phyloP scores from a whole-genome alignment of 2,113 vertebrate genomes.

The Prunella himalayana region DNA sequence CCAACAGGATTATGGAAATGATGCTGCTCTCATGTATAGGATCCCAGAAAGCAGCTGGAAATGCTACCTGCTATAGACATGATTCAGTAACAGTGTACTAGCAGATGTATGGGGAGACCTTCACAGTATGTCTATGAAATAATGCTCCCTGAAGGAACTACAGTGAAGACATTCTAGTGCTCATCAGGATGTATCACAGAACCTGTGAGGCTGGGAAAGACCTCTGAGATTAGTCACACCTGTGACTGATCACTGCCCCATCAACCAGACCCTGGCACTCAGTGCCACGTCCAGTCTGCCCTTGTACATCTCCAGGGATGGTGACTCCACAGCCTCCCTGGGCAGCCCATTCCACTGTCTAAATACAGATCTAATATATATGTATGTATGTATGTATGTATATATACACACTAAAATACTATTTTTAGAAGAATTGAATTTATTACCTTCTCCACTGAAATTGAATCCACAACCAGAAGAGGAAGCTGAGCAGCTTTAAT shows the following conservation, averaged over 20 bases:
- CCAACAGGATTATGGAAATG: neutral
- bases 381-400: neutral
- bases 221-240: neutral
- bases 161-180: neutral
- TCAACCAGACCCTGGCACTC: neutral
- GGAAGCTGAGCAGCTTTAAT: neutral
- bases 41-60: neutral
- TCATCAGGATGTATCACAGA: neutral
- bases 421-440: neutral
- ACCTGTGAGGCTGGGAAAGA: neutral
- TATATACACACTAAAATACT: neutral
- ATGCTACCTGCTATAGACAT: neutral
- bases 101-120: neutral
- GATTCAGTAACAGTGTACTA: neutral
- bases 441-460: neutral
- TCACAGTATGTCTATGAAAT: neutral
- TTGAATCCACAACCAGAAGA: neutral
- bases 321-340: neutral
- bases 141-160: neutral
- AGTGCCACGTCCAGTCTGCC: neutral
- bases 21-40: neutral
- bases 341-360: neutral
- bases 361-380: neutral
- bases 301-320: neutral
- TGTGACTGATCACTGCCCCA: rapidly evolving